Evolutionary conservation across 1,140 invertebrate genomes (phyloP), one percentile per base, ranked within the genome.

Genomic region (Cephus cinctus): DNA sequence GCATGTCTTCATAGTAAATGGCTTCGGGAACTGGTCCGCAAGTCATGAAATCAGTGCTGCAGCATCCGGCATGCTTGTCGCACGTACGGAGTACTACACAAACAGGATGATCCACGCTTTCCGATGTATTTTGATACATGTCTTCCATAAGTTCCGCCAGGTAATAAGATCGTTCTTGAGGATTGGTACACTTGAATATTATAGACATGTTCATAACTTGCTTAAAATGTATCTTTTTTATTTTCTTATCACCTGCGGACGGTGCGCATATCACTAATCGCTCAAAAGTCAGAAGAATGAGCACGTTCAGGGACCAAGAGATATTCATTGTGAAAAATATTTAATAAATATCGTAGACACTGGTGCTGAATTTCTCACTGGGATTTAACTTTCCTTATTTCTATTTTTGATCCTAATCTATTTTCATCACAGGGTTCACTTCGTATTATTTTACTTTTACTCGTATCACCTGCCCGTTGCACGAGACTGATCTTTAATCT

Each of bases 51-150:
- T 47, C 25, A 4, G 31, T 52, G 4, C 1, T 5, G 18, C 66
- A 69, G n/a, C 66, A 69, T 5, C 66, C 66, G 0, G 66, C 45
- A 11, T 69, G 53, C 11, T 31, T 55, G 20, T 69, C 66, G 39
- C 66, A 69, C 4, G 59, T 52, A 22, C 60, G 59, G 5, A 64
- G n/a, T 2, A 67, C 50, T 0, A 67, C 49, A 31, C 65, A 69
- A 18, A 52, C 40, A 4, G 66, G 66, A 2, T 51, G 55, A 39
- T 52, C 46, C 0, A 48, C 40, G 5, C 25, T 53, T 14, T 59
- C 61, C 2, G 43, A 50, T 1, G 47, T 15, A 51, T 47, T 41
- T 3, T 21, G 39, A 4, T 52, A 39, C 4, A 56, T 23, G n/a
- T 16, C 47, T 14, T 59, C 41, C 43, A 64, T 47, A 19, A 67